These are phyloP conservation scores for Actenoides hombroni DNA, from an alignment of 2,113 vertebrate species.

Conservation along the genomic window DNA sequence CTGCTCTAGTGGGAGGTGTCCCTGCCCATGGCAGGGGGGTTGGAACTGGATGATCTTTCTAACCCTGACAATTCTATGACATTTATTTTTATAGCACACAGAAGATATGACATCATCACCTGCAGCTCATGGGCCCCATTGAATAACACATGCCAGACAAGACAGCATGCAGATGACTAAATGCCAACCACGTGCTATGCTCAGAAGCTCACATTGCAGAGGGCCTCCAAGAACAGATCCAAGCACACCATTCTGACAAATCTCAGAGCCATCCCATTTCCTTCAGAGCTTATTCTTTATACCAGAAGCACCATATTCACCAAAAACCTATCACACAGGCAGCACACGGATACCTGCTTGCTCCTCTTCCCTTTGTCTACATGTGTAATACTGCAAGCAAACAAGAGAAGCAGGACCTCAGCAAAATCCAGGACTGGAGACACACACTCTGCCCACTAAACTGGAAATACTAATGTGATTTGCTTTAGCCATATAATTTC, in stretches of 20 bases:
- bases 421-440: neutral
- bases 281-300: neutral
- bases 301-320: neutral
- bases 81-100: neutral
- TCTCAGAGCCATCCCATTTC: neutral
- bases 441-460: neutral
- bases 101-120: neutral
- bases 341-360: neutral
- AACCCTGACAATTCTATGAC: too few species aligned
- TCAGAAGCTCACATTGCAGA: neutral
- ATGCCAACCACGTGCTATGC: accelerated
- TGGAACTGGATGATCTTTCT: too few species aligned
- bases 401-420: neutral
- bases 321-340: accelerated
- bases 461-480: neutral
- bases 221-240: neutral
- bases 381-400: neutral
- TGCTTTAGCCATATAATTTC: accelerated
- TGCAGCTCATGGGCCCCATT: neutral
- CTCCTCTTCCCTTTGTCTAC: neutral
- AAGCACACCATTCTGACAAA: neutral
- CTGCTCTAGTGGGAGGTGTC: too few species aligned
- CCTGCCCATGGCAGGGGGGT: too few species aligned
- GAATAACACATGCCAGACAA: neutral
- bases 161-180: accelerated